Evolutionary conservation across 2,113 vertebrate species (phyloP).

Genomic region (Mirza zaza): DNA sequence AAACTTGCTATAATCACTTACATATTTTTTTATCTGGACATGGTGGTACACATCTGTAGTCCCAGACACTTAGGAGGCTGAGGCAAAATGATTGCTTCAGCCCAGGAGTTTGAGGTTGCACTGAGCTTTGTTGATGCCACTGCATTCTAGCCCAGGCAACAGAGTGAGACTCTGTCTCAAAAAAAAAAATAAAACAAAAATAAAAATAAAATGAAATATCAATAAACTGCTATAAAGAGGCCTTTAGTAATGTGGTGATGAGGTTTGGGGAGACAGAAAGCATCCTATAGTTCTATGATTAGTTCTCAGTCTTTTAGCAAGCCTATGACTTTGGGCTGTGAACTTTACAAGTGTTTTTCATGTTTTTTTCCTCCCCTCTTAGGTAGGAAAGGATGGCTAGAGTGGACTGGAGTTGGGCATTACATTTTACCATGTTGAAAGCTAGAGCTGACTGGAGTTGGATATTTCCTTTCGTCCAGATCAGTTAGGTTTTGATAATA

Average conservation of each 20-base stretch:
- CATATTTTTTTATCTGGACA: too few species aligned
- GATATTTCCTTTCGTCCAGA: not conserved
- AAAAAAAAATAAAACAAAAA: too few species aligned
- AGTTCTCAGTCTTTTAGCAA: not conserved
- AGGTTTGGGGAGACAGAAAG: not conserved
- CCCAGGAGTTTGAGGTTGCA: too few species aligned
- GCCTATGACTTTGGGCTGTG: not conserved
- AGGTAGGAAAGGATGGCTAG: not conserved
- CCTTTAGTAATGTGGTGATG: not conserved
- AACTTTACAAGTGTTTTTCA: not conserved
- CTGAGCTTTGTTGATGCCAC: too few species aligned
- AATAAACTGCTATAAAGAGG: not conserved
- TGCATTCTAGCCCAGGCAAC: too few species aligned
- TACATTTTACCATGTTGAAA: not conserved
- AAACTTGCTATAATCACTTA: too few species aligned
- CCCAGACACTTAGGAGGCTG: too few species aligned
- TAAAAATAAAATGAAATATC: too few species aligned
- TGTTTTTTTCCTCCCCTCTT: not conserved
- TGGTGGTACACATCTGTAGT: too few species aligned
- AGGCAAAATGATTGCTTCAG: too few species aligned
- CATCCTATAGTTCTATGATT: not conserved
- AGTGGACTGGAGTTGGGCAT: not conserved
- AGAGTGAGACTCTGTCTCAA: too few species aligned
- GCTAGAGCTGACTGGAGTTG: not conserved
- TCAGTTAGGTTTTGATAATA: not conserved